phyloP scores from a whole-genome alignment of 1,140 invertebrate species.

The Cardiocondyla obscurior region DNA sequence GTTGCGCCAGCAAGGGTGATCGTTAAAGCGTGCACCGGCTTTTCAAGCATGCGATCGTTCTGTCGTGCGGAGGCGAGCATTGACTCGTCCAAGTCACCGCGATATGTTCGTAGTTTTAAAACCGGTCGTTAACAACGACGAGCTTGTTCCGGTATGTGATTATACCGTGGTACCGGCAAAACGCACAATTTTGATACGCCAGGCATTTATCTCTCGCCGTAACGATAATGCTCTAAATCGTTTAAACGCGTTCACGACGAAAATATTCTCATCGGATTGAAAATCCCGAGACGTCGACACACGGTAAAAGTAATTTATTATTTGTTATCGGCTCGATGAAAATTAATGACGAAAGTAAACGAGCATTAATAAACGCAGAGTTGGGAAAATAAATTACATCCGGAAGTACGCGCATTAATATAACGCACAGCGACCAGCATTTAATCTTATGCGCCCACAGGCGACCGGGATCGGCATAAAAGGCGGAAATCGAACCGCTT shows the following conservation, averaged over 20 bases:
- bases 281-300: background rate
- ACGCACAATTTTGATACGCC: conserved; percentile 46
- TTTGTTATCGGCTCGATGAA: too few relatives aligned
- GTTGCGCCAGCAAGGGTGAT: conserved; percentile 37
- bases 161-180: conserved; percentile 19
- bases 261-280: background rate
- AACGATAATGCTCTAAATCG: conserved; percentile 39
- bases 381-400: background rate
- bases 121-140: conserved; percentile 58
- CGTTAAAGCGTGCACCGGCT: conserved; percentile 53
- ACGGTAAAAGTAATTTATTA: background rate
- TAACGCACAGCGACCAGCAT: background rate
- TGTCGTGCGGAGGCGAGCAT: conserved; percentile 47
- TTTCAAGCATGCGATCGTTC: conserved; percentile 51
- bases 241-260: background rate
- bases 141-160: conserved; percentile 46
- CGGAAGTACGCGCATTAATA: background rate
- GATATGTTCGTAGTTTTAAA: conserved; percentile 50
- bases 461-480: conserved; percentile 1
- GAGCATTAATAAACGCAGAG: background rate
- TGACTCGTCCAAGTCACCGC: conserved; percentile 51
- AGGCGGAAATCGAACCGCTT: conserved; percentile 71
- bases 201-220: background rate
- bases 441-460: conserved; percentile 15
- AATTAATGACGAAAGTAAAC: background rate